Conservation (phyloP, 2,113 vertebrate species). For the Chloroceryle aenea region DNA sequence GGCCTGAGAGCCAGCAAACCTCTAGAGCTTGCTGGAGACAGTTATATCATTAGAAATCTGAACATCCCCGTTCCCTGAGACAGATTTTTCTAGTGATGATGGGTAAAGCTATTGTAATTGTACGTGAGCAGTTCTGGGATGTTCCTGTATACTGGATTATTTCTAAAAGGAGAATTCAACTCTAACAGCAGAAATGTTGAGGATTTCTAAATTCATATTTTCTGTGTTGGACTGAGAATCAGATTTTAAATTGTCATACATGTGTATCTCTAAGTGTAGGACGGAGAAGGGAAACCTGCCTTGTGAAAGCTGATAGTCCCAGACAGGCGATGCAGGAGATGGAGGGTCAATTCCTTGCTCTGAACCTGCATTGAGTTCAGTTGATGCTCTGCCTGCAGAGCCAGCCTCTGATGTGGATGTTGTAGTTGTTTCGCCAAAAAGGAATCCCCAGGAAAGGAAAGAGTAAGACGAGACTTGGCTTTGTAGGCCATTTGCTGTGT, state of each 20-base stretch:
- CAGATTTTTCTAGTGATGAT: not conserved
- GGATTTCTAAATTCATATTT: not conserved
- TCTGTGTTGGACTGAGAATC: not conserved
- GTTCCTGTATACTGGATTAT: fast-evolving
- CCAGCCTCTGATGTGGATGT: fast-evolving
- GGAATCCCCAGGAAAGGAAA: not conserved
- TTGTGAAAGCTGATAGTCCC: not conserved
- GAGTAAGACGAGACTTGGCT: not conserved
- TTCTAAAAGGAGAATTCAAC: not conserved
- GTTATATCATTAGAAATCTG: not conserved
- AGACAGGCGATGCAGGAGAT: not conserved
- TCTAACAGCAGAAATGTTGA: not conserved
- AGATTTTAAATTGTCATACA: not conserved
- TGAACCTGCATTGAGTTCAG: not conserved
- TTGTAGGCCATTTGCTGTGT: not conserved
- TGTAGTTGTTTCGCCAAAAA: not conserved
- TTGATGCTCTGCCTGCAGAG: fast-evolving
- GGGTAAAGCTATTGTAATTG: not conserved
- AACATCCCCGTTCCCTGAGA: not conserved
- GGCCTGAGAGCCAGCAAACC: not conserved
- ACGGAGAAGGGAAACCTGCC: not conserved
- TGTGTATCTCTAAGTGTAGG: not conserved
- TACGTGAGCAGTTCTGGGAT: not conserved
- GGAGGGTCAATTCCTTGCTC: not conserved
- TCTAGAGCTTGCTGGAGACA: not conserved